Percentiles rank a stretch among this genome's conserved stretches.
These are phyloP conservation scores for Neotoxoptera formosana DNA, from an alignment of 1,140 invertebrate genomes.

Conservation along the genomic window DNA sequence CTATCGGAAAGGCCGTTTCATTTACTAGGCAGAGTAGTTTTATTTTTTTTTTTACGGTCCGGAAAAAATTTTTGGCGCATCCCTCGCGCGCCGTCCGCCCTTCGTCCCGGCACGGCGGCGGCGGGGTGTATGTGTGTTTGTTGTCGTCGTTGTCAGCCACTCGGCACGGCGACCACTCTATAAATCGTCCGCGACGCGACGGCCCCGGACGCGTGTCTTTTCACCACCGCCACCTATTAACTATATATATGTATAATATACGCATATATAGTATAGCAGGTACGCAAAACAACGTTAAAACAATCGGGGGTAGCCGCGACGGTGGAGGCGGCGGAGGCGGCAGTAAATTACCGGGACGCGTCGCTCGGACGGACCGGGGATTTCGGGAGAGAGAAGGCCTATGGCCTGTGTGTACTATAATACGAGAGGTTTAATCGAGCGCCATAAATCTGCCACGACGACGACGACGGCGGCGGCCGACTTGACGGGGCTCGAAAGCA, in stretches of 20 bases:
- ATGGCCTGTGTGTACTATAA: neutral
- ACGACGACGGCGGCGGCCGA: constrained; percentile 13
- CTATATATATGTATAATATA: neutral
- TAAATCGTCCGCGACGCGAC: neutral
- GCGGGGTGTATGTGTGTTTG: neutral
- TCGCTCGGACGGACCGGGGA: neutral
- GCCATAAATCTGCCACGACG: constrained; percentile 42
- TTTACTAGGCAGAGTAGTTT: neutral
- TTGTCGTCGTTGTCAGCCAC: neutral
- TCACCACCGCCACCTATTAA: neutral
- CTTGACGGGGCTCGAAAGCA: neutral
- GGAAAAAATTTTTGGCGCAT: neutral
- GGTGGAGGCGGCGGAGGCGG: no score
- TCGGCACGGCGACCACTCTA: neutral
- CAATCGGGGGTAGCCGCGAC: neutral
- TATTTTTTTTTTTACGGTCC: neutral
- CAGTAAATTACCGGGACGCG: neutral
- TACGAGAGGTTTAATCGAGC: constrained; percentile 24
- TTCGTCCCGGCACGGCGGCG: neutral
- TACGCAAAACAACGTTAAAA: constrained; percentile 17
- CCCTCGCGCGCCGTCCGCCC: neutral
- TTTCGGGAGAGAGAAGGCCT: neutral
- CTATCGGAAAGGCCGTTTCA: neutral
- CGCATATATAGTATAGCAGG: neutral
- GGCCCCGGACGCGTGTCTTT: neutral